Evolutionary conservation across 1,140 invertebrate genomes (phyloP), one percentile per base, ranked within the genome.

Genomic region (Drosophila nigrodunni): DNA sequence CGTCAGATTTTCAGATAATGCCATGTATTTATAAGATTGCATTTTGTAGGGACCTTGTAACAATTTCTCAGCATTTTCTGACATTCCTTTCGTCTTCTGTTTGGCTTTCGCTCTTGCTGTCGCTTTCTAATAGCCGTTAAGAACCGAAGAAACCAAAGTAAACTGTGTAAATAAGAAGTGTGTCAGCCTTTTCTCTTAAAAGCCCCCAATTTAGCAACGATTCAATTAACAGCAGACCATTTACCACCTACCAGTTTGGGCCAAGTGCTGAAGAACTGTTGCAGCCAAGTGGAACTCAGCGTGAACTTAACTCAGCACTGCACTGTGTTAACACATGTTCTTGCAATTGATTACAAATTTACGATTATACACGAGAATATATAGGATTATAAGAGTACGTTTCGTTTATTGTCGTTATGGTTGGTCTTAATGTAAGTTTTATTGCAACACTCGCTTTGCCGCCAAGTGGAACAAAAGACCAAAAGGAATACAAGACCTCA

Each of bases 331-430:
- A 88, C 85, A 88, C 80, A 83, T 88, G 83, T 88, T 88, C 83
- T 88, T 88, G 80, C 80, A 88, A 88, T 80, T 77, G 83, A 89
- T 89, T 88, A 89, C 83, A 88, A 88, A 88, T 88, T 88, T 83
- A 82, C 80, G 80, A 79, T 82, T 82, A 52, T 82, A 66, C 70
- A 58, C 71, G 65, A 30, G 25, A 68, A 69, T 74, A 69, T 74
- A 74, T 69, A 62, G 58, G 66, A 68, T 59, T 61, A 39, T 37
- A 44, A 11, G n/a, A 34, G 25, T 82, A 78, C 80, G 75, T 66
- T 77, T 89, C 70, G 83, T 79, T 80, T 87, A 82, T 82, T 69
- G 72, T 73, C 77, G 59, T 50, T 66, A 71, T 73, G 74, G 21
- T 39, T 43, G 50, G 15, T 39, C 58, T 76, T 66, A 82, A 81